Evolutionary conservation across 2,797 vertebrate genomes (phyloP).

Genomic region (Pelodytes ibericus): DNA sequence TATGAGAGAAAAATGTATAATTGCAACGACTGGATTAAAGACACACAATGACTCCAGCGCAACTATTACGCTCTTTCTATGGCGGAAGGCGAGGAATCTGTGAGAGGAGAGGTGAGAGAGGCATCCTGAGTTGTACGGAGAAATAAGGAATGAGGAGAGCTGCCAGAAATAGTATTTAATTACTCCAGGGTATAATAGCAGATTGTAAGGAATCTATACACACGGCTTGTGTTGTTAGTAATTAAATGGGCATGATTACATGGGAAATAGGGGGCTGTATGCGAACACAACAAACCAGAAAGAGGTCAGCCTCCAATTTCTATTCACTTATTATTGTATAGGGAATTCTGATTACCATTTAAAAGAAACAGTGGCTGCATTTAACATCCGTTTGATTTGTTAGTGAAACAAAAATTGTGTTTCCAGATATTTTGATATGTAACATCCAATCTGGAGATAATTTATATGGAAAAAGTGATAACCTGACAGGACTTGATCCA

Average conservation of each 20-base stretch:
- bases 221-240: neutral
- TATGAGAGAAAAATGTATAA: conserved; percentile 16
- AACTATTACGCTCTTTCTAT: neutral
- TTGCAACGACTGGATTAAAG: conserved; percentile 17
- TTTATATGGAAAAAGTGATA: too few species aligned
- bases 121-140: neutral
- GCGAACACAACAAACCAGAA: too few species aligned
- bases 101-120: neutral
- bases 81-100: conserved; percentile 1
- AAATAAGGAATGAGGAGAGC: neutral
- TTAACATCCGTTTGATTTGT: too few species aligned
- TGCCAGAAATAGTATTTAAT: conserved; percentile 20
- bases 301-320: too few species aligned
- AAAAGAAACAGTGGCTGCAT: too few species aligned
- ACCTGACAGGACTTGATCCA: too few species aligned
- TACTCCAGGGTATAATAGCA: conserved; percentile 12
- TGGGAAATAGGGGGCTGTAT: too few species aligned
- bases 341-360: too few species aligned
- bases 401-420: too few species aligned
- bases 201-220: neutral
- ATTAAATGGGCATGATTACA: conserved; percentile 30
- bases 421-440: too few species aligned
- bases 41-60: neutral
- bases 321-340: too few species aligned
- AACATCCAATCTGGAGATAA: too few species aligned